Percentiles rank a stretch among this genome's conserved stretches.
Evolutionary conservation across 2,888 invertebrate genomes (phyloP).

Genomic region (Teinopalpus imperialis): DNA sequence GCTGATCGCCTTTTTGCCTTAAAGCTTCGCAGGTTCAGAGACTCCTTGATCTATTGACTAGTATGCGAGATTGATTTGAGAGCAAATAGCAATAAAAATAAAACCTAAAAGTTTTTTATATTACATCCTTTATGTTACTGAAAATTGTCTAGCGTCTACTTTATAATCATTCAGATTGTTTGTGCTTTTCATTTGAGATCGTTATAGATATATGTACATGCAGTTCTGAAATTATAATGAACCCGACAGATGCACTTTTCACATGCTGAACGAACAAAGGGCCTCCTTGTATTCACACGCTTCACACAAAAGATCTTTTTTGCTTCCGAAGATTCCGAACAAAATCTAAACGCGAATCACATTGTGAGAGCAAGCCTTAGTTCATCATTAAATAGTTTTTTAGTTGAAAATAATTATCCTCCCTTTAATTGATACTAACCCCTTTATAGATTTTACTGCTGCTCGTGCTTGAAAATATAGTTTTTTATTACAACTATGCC

Average conservation of each 20-base stretch:
- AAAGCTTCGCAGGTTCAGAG: too few species aligned
- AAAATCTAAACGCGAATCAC: conserved; percentile 68
- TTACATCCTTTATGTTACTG: too few species aligned
- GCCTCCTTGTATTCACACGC: conserved; percentile 66
- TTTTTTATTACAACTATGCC: too few species aligned
- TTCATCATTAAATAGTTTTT: conserved; percentile 35
- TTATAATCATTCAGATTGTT: too few species aligned
- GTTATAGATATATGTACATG: conserved; percentile 35
- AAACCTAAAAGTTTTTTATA: too few species aligned
- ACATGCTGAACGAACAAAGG: conserved; percentile 59
- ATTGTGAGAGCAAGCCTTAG: conserved; percentile 58
- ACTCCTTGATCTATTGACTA: too few species aligned
- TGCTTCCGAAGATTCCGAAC: conserved; percentile 51
- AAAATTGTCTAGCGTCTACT: too few species aligned
- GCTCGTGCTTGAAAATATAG: too few species aligned
- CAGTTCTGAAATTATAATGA: conserved; percentile 55
- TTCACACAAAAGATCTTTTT: conserved; percentile 66
- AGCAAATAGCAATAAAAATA: too few species aligned
- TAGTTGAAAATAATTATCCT: conserved; percentile 30
- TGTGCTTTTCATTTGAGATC: too few species aligned
- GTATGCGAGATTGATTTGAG: too few species aligned
- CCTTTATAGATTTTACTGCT: too few species aligned
- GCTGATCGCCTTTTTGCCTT: background rate
- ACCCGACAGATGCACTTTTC: conserved; percentile 66
- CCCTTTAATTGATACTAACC: conserved; percentile 16